Conservation (phyloP, 2,797 vertebrate species). For the Mionectes olivaceus region DNA sequence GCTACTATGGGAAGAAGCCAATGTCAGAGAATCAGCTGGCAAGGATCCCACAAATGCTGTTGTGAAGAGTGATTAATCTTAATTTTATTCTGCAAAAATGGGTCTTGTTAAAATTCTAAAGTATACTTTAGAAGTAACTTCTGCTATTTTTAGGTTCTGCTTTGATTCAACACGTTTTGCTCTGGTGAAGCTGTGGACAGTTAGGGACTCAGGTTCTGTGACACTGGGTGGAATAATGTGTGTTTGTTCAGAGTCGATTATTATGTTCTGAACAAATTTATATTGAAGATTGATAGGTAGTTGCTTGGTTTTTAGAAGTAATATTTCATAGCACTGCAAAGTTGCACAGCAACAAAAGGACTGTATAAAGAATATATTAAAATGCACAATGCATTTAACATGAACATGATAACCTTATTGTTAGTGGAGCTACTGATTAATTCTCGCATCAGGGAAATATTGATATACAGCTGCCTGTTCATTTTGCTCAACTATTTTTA, state of each 20-base stretch:
- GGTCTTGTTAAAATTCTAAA: background rate
- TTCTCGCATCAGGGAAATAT: slow-evolving; percentile 30
- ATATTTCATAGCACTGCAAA: background rate
- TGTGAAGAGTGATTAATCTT: background rate
- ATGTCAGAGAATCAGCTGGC: background rate
- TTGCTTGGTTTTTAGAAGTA: background rate
- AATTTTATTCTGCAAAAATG: background rate
- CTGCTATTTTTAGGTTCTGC: background rate
- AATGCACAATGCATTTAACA: slow-evolving; percentile 1
- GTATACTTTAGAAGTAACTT: background rate
- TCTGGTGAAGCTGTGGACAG: background rate
- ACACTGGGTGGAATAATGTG: background rate
- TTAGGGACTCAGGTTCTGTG: background rate
- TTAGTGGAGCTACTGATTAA: slow-evolving; percentile 41
- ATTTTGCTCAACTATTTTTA: background rate
- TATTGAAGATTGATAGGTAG: background rate
- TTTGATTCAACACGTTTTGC: background rate
- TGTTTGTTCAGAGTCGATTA: background rate
- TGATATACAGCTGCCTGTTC: slow-evolving; percentile 45
- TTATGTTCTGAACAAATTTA: slow-evolving; percentile 13
- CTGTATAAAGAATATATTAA: slow-evolving; percentile 34
- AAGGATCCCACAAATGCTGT: rapidly evolving
- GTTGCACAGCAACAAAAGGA: background rate
- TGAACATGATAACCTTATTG: background rate
- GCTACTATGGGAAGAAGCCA: background rate